Evolutionary conservation across 2,113 vertebrate genomes (phyloP), one percentile per base, ranked within the genome.

Genomic region (Tragelaphus imberbis): DNA sequence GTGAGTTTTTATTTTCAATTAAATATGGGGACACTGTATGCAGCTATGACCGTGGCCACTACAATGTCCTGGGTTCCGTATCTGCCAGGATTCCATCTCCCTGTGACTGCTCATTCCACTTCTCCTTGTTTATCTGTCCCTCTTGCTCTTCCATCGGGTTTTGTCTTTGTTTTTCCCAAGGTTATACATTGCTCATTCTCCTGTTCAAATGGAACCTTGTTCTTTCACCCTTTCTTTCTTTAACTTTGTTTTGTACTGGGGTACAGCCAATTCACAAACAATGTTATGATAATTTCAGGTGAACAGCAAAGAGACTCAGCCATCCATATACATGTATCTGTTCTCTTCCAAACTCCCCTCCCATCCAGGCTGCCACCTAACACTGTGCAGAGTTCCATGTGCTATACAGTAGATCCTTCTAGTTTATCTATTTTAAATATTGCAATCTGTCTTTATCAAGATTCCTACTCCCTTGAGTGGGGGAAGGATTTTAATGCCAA

Each of bases 101-200:
- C 25, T 11, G 0, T 14, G 19, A 68, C 10, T 3, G 12, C 23
- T 71, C n/a, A 23, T 61, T n/a, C 40, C 40, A 6, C 1, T 5
- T 4, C 40, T 3, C 11, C 28, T 12, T 63, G 61, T 36, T 82
- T n/a, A 87, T 47, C 27, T 88, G 91, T 23, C 36, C 55, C 58
- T 86, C 53, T 16, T 81, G 58, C 13, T 68, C 59, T 47, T 68
- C 9, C 1, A 4, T 7, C 19, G 84, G 13, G 44, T 28, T 27
- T 59, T 8, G 47, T 7, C 53, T 86, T 63, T 27, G n/a, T 59
- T 68, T 80, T 85, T 28, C 21, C 17, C 81, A 94, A 93, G 44
- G 44, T 81, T 47, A 81, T 36, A 17, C 30, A 79, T 47, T 81
- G 58, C 9, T 86, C 85, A 61, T 86, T 63, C 53, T 80, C 30